These are phyloP conservation scores for Vicugna pacos DNA, from an alignment of 2,113 vertebrate species.

Conservation along the genomic window DNA sequence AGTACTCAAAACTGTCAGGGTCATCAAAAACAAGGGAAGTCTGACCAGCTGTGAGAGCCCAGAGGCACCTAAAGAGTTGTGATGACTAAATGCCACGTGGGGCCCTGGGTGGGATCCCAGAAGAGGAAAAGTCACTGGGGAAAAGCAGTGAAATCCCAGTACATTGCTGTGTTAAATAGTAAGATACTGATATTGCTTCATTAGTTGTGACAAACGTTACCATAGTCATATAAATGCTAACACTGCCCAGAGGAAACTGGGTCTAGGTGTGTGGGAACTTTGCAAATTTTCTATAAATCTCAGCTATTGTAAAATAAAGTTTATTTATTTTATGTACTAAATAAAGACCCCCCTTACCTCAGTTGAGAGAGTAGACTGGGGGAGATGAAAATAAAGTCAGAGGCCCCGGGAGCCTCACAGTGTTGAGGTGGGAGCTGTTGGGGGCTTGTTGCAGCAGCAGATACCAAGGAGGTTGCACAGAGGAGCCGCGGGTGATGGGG, in stretches of 20 bases:
- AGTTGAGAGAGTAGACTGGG: no score
- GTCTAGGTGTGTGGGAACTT: not conserved
- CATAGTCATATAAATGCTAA: not conserved
- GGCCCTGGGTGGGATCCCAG: not conserved
- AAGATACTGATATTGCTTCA: not conserved
- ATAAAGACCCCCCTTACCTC: not conserved
- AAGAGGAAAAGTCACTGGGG: not conserved
- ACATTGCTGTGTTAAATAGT: not conserved
- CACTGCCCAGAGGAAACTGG: not conserved
- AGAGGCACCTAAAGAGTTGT: not conserved
- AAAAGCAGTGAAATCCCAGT: not conserved
- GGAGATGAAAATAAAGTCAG: no score
- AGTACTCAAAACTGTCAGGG: not conserved
- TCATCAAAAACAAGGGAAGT: not conserved
- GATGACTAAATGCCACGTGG: not conserved
- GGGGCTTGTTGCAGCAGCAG: not conserved
- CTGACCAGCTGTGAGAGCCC: not conserved
- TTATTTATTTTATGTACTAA: not conserved
- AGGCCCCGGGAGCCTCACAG: not conserved
- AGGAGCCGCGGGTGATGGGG: rapidly evolving
- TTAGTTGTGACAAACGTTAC: not conserved
- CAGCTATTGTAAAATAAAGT: not conserved
- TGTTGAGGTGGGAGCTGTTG: no score
- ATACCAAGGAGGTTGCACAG: not conserved
- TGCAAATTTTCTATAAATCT: not conserved